phyloP scores from a whole-genome alignment of 2,113 vertebrate species.

The Odobenus rosmarus region DNA sequence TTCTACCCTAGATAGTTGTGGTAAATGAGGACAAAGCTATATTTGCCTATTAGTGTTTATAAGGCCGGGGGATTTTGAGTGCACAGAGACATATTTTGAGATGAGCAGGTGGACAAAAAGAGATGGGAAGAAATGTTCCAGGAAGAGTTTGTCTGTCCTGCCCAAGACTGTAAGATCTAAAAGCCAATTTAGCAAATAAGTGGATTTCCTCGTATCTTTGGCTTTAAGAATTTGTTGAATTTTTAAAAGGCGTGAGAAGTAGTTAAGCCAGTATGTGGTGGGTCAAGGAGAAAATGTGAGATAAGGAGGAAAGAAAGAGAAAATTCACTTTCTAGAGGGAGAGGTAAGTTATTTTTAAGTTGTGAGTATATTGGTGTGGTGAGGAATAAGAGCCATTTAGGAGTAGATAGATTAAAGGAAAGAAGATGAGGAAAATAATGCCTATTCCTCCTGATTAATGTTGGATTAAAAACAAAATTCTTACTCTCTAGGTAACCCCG shows the following conservation, averaged over 20 bases:
- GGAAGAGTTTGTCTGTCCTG: constrained; percentile 12
- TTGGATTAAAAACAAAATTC: not conserved
- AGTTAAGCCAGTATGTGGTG: not conserved
- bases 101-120: not conserved
- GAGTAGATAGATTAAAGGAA: not conserved
- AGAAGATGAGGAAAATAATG: not conserved
- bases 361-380: not conserved
- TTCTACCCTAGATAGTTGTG: not conserved
- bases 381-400: not conserved
- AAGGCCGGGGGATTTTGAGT: not conserved
- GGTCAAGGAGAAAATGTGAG: not conserved
- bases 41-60: not conserved
- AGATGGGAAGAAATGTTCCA: not conserved
- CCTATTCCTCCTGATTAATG: not conserved
- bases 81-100: not conserved
- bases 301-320: not conserved
- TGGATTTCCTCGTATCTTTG: not conserved
- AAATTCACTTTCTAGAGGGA: not conserved
- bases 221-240: not conserved
- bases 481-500: not conserved
- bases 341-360: not conserved
- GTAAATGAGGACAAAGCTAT: not conserved
- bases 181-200: not conserved
- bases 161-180: not conserved
- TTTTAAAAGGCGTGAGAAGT: not conserved